These are phyloP conservation scores for Danio albolineatus DNA, from an alignment of 2,797 vertebrate genomes.

Conservation along the genomic window DNA sequence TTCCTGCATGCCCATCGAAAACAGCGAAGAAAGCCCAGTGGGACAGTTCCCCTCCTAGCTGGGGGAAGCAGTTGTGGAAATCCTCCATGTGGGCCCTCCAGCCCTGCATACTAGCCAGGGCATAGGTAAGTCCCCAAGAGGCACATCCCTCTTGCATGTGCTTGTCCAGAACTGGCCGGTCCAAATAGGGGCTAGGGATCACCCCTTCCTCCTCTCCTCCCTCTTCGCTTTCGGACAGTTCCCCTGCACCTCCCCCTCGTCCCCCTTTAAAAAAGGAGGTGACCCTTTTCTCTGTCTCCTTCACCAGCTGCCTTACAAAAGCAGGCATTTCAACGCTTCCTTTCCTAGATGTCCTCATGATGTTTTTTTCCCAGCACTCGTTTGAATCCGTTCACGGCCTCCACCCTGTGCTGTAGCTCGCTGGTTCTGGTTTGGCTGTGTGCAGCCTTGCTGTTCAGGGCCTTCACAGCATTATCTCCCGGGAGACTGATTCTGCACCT, in stretches of 20 bases:
- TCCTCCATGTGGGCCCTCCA: slow-evolving; percentile 87
- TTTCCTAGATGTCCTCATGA: slow-evolving; percentile 79
- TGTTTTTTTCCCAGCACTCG: slow-evolving; percentile 50
- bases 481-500: slow-evolving; percentile 43
- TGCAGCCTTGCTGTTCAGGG: slow-evolving; percentile 67
- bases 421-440: slow-evolving; percentile 42
- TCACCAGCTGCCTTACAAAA: slow-evolving; percentile 82
- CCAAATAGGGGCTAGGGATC: slow-evolving; percentile 77
- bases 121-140: slow-evolving; percentile 75
- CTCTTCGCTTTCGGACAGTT: slow-evolving; percentile 58
- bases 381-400: slow-evolving; percentile 35
- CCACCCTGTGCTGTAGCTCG: slow-evolving; percentile 39
- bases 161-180: slow-evolving; percentile 80
- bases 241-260: slow-evolving; percentile 72
- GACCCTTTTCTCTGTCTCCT: slow-evolving; percentile 83
- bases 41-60: slow-evolving; percentile 75
- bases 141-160: slow-evolving; percentile 77
- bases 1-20: slow-evolving; percentile 83
- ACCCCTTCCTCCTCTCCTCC: slow-evolving; percentile 71
- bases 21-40: slow-evolving; percentile 86
- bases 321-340: slow-evolving; percentile 80
- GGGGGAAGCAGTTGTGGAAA: slow-evolving; percentile 81
- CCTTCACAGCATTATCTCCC: slow-evolving; percentile 53
- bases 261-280: slow-evolving; percentile 81
- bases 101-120: slow-evolving; percentile 84